Conservation (phyloP, 92 coral and sea anemone genomes). For the Bergia puertoricense region DNA sequence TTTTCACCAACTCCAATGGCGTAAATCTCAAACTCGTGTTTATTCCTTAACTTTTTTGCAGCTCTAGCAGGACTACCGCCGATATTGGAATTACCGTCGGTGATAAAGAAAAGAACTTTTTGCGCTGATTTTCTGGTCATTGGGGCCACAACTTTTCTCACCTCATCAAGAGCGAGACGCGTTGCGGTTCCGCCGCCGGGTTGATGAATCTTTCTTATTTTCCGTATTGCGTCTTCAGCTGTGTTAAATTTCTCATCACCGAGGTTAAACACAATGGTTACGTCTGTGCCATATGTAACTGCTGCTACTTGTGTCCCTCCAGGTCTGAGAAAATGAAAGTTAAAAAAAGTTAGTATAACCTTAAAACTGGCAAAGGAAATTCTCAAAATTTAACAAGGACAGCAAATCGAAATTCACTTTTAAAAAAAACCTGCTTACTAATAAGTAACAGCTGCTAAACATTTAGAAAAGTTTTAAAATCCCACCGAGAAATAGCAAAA, state of each 20-base stretch:
- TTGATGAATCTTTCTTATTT: conserved; percentile 63
- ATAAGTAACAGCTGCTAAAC: no score
- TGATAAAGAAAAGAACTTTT: conserved; percentile 72
- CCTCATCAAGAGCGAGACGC: conserved; percentile 68
- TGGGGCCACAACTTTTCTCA: conserved; percentile 58
- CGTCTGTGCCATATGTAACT: conserved; percentile 80
- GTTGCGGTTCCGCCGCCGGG: conserved; percentile 92
- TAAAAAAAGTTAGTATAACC: no score
- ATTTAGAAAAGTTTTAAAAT: no score
- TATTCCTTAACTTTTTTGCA: conserved; percentile 52
- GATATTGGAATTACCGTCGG: conserved; percentile 84
- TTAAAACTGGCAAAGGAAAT: no score
- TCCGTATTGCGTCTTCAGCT: conserved; percentile 48
- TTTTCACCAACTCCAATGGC: conserved; percentile 83
- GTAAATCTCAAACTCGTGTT: conserved; percentile 68
- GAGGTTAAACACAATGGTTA: conserved; percentile 67
- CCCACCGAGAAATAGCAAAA: no score
- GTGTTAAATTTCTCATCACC: conserved; percentile 61
- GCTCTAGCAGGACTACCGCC: conserved; percentile 77
- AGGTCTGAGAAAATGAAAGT: conserved; percentile 23
- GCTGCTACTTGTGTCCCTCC: conserved; percentile 85
- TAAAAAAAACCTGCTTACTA: no score
- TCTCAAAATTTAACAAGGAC: no score
- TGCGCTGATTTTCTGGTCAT: conserved; percentile 58
- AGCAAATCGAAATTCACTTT: no score